phyloP scores from a whole-genome alignment of 2,113 vertebrate genomes.

The Nothobranchius kuhntae region DNA sequence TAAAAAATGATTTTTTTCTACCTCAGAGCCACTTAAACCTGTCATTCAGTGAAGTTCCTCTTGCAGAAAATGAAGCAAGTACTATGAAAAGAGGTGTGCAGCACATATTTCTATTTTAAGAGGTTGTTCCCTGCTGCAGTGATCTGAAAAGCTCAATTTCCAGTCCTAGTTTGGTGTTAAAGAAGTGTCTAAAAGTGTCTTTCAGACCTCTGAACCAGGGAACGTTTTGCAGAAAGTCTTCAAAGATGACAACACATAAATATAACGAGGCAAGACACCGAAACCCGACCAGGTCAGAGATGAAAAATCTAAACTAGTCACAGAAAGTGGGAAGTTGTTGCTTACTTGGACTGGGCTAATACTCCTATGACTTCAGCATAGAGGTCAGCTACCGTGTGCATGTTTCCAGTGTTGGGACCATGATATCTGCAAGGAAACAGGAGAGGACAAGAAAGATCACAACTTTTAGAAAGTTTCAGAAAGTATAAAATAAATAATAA shows the following conservation, averaged over 20 bases:
- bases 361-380: slow-evolving; percentile 97
- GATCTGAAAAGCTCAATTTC: slow-evolving; percentile 73
- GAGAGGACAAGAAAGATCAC: not conserved
- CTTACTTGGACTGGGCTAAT: slow-evolving; percentile 96
- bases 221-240: slow-evolving; percentile 27
- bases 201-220: slow-evolving; percentile 40
- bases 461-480: not conserved
- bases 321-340: not conserved
- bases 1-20: not conserved
- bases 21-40: slow-evolving; percentile 11
- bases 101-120: slow-evolving; percentile 60
- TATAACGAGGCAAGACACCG: slow-evolving; percentile 23
- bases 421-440: slow-evolving; percentile 84
- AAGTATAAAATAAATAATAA: not conserved
- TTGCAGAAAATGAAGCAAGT: slow-evolving; percentile 46
- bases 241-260: slow-evolving; percentile 14
- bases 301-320: not conserved
- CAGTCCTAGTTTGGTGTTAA: slow-evolving; percentile 75
- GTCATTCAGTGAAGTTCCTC: not conserved
- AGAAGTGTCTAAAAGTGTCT: slow-evolving; percentile 52
- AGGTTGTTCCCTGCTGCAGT: slow-evolving; percentile 35
- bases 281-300: slow-evolving; percentile 7
- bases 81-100: slow-evolving; percentile 32
- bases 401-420: slow-evolving; percentile 97
- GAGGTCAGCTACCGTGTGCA: slow-evolving; percentile 97